A percentile compares a stretch with the other conserved stretches of the same genome.
Conservation (phyloP, 1,140 invertebrate species). For the Gyrodactylus salaris region DNA sequence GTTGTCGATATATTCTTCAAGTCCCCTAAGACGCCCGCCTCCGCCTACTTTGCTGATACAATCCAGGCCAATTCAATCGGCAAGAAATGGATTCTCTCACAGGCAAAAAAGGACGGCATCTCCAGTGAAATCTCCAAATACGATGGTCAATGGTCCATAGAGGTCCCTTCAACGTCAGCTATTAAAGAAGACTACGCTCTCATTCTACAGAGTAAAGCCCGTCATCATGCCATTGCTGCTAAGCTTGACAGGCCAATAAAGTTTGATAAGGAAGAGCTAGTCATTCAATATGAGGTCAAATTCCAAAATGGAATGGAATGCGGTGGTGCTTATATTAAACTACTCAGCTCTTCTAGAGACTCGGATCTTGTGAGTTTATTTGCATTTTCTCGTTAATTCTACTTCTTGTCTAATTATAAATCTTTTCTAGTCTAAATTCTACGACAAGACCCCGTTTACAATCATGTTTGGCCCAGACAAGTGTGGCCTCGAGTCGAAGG, state of each 20-base stretch:
- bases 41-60: background rate
- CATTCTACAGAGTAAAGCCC: conserved; percentile 38
- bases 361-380: conserved; percentile 27
- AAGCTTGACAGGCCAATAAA: conserved; percentile 38
- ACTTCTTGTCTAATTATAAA: background rate
- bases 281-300: conserved; percentile 42
- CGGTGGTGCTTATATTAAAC: conserved; percentile 79
- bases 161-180: background rate
- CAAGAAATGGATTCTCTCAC: background rate
- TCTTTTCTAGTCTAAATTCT: conserved; percentile 28
- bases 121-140: conserved; percentile 4
- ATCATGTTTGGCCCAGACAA: conserved; percentile 95
- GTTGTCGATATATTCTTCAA: background rate
- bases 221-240: conserved; percentile 60
- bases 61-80: background rate
- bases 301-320: conserved; percentile 68
- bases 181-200: conserved; percentile 4
- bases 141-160: conserved; percentile 3
- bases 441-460: conserved; percentile 70
- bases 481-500: conserved; percentile 56
- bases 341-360: conserved; percentile 26
- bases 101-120: conserved; percentile 4
- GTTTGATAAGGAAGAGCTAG: conserved; percentile 39
- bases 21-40: background rate
- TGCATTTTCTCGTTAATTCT: background rate